Conservation (phyloP, 2,888 invertebrate genomes). For the Chalcis sispes region DNA sequence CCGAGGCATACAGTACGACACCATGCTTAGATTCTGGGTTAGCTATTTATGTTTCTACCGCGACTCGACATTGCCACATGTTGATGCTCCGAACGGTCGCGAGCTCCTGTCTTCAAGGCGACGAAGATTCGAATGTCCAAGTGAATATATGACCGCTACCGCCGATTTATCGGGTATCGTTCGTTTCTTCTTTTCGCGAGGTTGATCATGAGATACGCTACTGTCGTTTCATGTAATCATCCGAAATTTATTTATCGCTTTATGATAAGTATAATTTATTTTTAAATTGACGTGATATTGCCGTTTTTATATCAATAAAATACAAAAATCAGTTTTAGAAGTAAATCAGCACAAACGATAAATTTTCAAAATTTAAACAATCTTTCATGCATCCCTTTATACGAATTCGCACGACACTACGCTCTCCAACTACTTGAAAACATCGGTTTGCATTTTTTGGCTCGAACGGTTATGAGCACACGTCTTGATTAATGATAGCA, state of each 20-base stretch:
- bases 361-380: too few species aligned
- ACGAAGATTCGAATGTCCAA: not conserved
- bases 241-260: too few species aligned
- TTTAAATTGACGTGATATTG: too few species aligned
- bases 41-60: constrained; percentile 66
- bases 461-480: not conserved
- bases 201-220: not conserved
- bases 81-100: constrained; percentile 15
- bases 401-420: too few species aligned
- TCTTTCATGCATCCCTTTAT: too few species aligned
- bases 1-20: too few species aligned
- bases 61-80: constrained; percentile 61
- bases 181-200: not conserved
- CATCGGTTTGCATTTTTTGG: not conserved
- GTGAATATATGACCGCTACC: not conserved
- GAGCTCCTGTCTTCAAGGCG: constrained; percentile 20
- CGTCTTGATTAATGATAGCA: constrained; percentile 5
- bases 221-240: too few species aligned
- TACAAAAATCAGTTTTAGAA: too few species aligned
- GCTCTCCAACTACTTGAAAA: too few species aligned
- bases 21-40: constrained; percentile 65
- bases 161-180: not conserved
- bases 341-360: too few species aligned
- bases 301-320: too few species aligned
- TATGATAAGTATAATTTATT: too few species aligned